These are phyloP conservation scores for Astreopora myriophthalma DNA, from an alignment of 64 coral and sea anemone genomes.

Conservation along the genomic window DNA sequence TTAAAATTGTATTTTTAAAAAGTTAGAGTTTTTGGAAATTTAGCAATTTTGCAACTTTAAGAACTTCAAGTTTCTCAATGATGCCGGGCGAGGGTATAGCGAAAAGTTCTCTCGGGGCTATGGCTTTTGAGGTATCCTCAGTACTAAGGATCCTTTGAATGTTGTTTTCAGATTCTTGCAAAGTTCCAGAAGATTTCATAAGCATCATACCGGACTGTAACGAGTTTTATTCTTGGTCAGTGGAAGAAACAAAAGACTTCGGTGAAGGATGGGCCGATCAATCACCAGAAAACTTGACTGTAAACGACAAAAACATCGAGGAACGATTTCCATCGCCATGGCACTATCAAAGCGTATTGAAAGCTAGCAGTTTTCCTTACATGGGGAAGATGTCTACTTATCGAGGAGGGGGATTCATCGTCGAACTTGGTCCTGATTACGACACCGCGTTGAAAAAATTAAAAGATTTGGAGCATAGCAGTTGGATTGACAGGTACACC, in stretches of 20 bases:
- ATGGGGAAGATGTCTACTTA: conserved; percentile 84
- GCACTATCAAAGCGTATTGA: conserved; percentile 65
- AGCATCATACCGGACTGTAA: conserved; percentile 52
- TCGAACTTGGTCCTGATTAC: conserved; percentile 66
- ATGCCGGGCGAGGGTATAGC: too few species aligned
- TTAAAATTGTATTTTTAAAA: too few species aligned
- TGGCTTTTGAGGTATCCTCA: not conserved
- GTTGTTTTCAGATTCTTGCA: conserved; percentile 67
- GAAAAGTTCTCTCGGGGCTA: too few species aligned
- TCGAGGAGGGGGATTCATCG: conserved; percentile 76
- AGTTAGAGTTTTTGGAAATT: too few species aligned
- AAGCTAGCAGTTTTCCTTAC: conserved; percentile 74
- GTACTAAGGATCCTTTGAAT: not conserved
- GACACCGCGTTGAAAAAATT: not conserved
- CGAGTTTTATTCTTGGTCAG: conserved; percentile 77
- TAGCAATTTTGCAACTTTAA: too few species aligned
- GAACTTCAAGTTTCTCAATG: too few species aligned
- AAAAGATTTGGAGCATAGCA: not conserved
- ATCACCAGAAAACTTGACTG: not conserved
- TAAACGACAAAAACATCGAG: not conserved
- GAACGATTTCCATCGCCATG: conserved; percentile 18
- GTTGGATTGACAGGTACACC: conserved; percentile 83
- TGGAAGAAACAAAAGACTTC: conserved; percentile 68
- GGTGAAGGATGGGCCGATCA: conserved; percentile 42
- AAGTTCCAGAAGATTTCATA: conserved; percentile 43